Evolutionary conservation across 2,888 invertebrate species (phyloP), one percentile per base, ranked within the genome.

Genomic region (Cylloceria caligata): DNA sequence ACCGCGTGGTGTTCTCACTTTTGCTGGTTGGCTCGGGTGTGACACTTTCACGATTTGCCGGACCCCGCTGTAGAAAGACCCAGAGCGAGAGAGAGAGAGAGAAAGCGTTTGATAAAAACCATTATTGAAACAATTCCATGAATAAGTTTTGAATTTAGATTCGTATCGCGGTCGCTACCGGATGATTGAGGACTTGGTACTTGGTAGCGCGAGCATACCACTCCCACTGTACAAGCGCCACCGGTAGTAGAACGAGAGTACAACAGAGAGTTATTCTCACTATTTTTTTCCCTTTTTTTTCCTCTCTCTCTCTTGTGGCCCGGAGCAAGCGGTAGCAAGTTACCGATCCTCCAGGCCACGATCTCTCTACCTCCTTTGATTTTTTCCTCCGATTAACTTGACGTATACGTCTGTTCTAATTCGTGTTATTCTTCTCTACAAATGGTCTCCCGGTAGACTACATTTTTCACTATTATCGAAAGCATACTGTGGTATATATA

Each of bases 111-210:
- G 78, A 71, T 73, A 77, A 75, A 65, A 67, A 49, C 75, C 72
- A 82, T 82, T 79, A 82, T 82, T 82, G 78, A 82, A 82, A 82
- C 82, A 82, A 82, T 82, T 82, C 65, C 79, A 82, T 82, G 82
- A 82, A 82, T 82, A 82, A 82, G 82, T 82, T 82, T 82, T 82
- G 75, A 82, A 82, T 82, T 79, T 82, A 82, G 82, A 82, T 82
- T 72, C 69, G 60, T 75, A 82, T 82, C 82, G 77, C 36, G 16
- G 19, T 39, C 65, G 64, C 73, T 72, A 49, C 67, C 65, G 68
- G 77, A 75, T 74, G 81, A 78, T 82, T 71, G 71, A 82, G 69
- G 71, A 78, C 52, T n/a, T 62, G 34, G 74, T 71, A 68, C 39
- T 52, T 68, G n/a, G n/a, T 64, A 78, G 73, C 65, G 30, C 73